phyloP scores from a whole-genome alignment of 1,140 invertebrate genomes.

The Piezodorus guildinii region DNA sequence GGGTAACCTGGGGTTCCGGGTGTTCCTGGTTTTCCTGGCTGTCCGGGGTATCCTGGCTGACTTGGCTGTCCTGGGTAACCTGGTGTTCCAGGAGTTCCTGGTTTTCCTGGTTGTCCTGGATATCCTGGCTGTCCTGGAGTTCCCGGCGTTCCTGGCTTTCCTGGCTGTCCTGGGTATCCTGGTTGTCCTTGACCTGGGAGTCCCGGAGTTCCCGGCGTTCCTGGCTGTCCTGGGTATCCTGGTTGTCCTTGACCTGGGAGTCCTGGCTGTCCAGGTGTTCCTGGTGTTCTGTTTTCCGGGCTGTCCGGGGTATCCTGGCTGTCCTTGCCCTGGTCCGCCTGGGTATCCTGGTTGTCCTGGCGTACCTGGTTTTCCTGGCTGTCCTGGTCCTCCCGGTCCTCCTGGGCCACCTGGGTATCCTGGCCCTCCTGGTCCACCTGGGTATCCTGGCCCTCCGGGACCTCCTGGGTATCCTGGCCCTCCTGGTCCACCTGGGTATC shows the following conservation, averaged over 20 bases:
- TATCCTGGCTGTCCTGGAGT: constrained; percentile 6
- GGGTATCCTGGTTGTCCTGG: constrained; percentile 19
- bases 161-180: constrained; percentile 28
- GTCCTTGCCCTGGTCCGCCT: constrained; percentile 26
- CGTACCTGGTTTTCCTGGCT: constrained; percentile 21
- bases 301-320: constrained; percentile 29
- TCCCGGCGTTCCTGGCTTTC: constrained; percentile 22
- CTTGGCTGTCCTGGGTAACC: constrained; percentile 3
- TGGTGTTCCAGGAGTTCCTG: constrained; percentile 24
- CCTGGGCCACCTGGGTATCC: constrained; percentile 25
- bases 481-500: constrained; percentile 28
- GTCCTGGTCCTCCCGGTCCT: constrained; percentile 14
- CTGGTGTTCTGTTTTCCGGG: constrained; percentile 22
- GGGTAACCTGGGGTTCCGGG: constrained; percentile 31
- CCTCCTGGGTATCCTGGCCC: constrained; percentile 29
- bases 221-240: constrained; percentile 26
- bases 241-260: constrained; percentile 26
- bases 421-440: constrained; percentile 25
- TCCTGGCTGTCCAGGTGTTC: constrained; percentile 26
- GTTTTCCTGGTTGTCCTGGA: constrained; percentile 19
- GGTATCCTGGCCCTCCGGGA: constrained; percentile 24
- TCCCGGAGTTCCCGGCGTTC: constrained; percentile 26
- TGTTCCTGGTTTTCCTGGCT: constrained; percentile 12
- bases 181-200: constrained; percentile 27
- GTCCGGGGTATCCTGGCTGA: neutral